Base-by-base conservation (phyloP, 2,113 vertebrate genomes). In the Mohoua ochrocephala region DNA sequence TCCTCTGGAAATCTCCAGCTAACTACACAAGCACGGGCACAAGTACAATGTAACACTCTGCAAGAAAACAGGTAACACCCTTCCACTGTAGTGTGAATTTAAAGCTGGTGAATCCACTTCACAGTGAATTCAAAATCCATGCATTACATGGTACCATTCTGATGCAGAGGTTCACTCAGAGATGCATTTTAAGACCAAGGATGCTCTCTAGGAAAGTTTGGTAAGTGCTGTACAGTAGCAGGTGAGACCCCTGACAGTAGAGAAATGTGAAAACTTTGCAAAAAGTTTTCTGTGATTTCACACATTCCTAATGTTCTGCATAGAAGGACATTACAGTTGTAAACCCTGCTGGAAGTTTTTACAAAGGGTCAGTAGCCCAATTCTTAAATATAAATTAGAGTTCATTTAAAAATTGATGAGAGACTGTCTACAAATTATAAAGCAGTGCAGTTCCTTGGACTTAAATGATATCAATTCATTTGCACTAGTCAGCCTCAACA, bases 221-320 rank as follows among this genome's bases (percentile, higher is more conserved):
- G 0, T 47, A 37, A 10, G 5, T 31, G 28, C 18, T 18, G 3
- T 31, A 26, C 0, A 1, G n/a, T 15, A 47, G 18, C 35, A 70
- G 18, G 15, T 8, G 31, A 42, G 47, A 83, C 10, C 13, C 11
- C 12, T 41, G 17, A 60, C 22, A 69, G 20, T 0, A 37, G 15
- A 27, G 27, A 54, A 69, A 64, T 9, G 13, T 14, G 12, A 61
- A 35, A 50, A 64, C 5, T 54, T 50, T 2, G 10, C n/a, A 56
- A 19, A 26, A 81, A 7, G 17, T 41, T 41, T 88, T 69, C 69
- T 15, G 15, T 28, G 28, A 61, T 74, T 70, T 52, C 65, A 91
- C 28, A 57, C 16, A 31, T 65, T 87, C 7, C 19, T 56, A 33
- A 39, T 26, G 9, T 15, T n/a, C 69, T 57, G 30, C 56, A 22